Conservation (phyloP, 1,140 invertebrate species). For the Eueides isabella region DNA sequence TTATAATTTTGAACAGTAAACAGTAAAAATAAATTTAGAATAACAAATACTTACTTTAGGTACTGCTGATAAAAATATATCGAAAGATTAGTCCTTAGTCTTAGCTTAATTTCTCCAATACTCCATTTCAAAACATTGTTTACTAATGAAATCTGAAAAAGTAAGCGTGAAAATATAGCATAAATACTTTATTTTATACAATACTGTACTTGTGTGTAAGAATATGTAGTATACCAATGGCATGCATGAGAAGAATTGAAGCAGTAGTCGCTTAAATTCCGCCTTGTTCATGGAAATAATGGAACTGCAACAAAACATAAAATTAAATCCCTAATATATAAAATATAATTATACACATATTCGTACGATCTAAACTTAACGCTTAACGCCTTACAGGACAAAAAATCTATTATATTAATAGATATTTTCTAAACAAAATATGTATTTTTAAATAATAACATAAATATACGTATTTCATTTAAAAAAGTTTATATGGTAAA, state of each 20-base stretch:
- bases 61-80: constrained; percentile 95
- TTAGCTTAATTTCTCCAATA: constrained; percentile 95
- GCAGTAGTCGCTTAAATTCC: constrained; percentile 89
- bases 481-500: too few relatives aligned
- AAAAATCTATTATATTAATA: background rate
- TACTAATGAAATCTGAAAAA: constrained; percentile 91
- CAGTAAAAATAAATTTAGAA: too few relatives aligned
- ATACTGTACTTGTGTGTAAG: background rate
- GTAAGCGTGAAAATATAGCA: background rate
- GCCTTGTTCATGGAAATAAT: constrained; percentile 94
- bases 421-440: too few relatives aligned
- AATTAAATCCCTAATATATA: background rate
- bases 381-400: background rate
- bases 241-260: constrained; percentile 91
- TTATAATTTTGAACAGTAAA: too few relatives aligned
- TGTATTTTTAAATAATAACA: too few relatives aligned
- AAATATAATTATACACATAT: background rate
- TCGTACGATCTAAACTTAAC: background rate
- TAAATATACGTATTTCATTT: too few relatives aligned
- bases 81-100: constrained; percentile 94
- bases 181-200: background rate
- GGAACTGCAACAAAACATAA: constrained; percentile 86
- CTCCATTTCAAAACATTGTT: constrained; percentile 97
- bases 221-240: constrained; percentile 87
- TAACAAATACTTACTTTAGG: constrained; percentile 88